Percentiles rank a stretch among this genome's conserved stretches.
Evolutionary conservation across 1,140 invertebrate species (phyloP).

Genomic region (Caerostris extrusa): DNA sequence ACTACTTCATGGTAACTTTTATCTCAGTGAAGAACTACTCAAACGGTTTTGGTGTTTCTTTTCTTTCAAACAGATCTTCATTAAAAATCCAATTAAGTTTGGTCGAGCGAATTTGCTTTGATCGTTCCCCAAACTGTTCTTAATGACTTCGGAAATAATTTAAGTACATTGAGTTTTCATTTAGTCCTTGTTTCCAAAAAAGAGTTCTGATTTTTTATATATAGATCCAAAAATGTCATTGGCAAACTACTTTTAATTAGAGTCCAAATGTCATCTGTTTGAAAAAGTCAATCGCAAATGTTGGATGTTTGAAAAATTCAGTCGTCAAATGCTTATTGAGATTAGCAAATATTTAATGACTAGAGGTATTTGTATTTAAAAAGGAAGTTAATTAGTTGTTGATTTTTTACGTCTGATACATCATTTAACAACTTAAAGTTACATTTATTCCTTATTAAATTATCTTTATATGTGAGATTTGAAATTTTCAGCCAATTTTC

Average conservation of each 20-base stretch:
- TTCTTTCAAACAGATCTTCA: not conserved
- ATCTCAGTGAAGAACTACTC: not conserved
- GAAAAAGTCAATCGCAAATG: not conserved
- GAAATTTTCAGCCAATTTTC: too few relatives aligned
- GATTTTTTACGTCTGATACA: too few relatives aligned
- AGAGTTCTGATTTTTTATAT: not conserved
- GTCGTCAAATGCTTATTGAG: not conserved
- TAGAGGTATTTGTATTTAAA: not conserved
- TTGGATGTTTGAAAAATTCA: not conserved
- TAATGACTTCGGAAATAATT: not conserved
- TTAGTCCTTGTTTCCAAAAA: not conserved
- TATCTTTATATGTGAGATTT: too few relatives aligned
- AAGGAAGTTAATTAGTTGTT: not conserved
- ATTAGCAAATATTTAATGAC: not conserved
- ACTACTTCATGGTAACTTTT: too few relatives aligned
- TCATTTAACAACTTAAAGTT: too few relatives aligned
- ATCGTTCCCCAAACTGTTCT: not conserved
- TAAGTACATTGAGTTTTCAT: not conserved
- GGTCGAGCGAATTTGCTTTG: not conserved
- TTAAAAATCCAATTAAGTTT: slow-evolving; percentile 8
- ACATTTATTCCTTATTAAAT: too few relatives aligned
- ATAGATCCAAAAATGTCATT: not conserved
- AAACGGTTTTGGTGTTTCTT: not conserved
- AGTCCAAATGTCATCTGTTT: not conserved
- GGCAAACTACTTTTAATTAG: not conserved